Percentiles rank a stretch among this genome's conserved stretches.
phyloP scores from a whole-genome alignment of 2,888 invertebrate species.

The Kuschelorhynchus macadamiae region DNA sequence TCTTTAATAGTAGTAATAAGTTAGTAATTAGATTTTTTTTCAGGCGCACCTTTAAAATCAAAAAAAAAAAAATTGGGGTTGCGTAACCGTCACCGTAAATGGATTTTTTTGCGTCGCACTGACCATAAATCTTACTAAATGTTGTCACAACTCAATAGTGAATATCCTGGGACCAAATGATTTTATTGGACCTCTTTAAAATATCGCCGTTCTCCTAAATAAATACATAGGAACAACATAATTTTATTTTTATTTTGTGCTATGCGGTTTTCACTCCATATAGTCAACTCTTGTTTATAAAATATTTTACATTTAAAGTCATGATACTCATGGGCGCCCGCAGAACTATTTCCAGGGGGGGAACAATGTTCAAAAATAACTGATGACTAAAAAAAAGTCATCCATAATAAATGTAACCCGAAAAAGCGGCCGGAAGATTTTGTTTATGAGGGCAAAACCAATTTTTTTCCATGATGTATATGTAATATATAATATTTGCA shows the following conservation, averaged over 20 bases:
- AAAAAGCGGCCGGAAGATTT: no score
- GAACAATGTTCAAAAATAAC: no score
- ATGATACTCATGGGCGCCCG: no score
- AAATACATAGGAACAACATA: constrained; percentile 4
- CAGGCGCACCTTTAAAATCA: no score
- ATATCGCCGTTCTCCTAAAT: not conserved
- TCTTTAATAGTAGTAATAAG: constrained; percentile 1
- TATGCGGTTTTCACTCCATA: constrained; percentile 23
- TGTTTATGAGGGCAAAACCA: no score
- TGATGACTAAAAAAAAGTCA: no score
- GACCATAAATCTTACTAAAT: not conserved
- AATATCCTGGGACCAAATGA: constrained; percentile 19
- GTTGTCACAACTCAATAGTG: constrained; percentile 24
- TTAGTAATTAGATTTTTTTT: no score
- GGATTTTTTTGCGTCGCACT: constrained; percentile 10
- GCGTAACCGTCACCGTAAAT: not conserved
- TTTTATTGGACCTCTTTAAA: constrained; percentile 22
- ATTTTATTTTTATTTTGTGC: constrained; percentile 24
- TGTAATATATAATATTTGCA: no score
- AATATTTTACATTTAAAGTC: constrained; percentile 13
- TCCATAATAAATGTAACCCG: no score
- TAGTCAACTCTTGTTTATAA: constrained; percentile 11
- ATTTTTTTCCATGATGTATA: no score
- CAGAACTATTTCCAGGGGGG: no score
- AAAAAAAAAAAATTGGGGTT: no score